Evolutionary conservation across 2,888 invertebrate genomes (phyloP).

Genomic region (Melieria omissa): DNA sequence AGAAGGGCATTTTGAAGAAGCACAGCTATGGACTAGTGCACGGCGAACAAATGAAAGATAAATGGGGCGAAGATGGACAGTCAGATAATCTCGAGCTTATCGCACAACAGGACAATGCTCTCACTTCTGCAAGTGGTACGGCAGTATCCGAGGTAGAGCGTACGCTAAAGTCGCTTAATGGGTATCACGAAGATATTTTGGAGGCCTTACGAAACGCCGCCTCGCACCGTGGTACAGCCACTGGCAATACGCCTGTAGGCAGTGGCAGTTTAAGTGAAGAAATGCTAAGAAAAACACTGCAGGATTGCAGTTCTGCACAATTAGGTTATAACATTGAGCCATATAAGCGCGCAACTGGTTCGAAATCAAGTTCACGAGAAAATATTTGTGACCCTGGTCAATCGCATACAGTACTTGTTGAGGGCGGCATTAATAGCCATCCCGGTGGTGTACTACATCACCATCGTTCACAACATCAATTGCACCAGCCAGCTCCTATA

Average conservation of each 20-base stretch:
- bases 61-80: constrained; percentile 80
- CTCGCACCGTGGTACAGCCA: constrained; percentile 74
- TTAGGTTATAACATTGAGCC: constrained; percentile 69
- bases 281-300: constrained; percentile 75
- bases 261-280: constrained; percentile 78
- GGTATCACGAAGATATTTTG: constrained; percentile 91
- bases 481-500: constrained; percentile 67
- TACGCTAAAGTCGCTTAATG: constrained; percentile 88
- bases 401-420: constrained; percentile 69
- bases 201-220: constrained; percentile 90
- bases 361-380: constrained; percentile 75
- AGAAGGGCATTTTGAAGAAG: constrained; percentile 93
- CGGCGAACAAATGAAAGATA: constrained; percentile 76
- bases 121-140: constrained; percentile 71
- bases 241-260: constrained; percentile 72
- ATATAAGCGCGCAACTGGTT: constrained; percentile 71
- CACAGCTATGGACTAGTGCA: constrained; percentile 81
- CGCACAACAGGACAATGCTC: constrained; percentile 76
- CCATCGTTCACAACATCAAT: constrained; percentile 61
- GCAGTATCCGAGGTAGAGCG: constrained; percentile 84
- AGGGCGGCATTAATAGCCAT: constrained; percentile 50
- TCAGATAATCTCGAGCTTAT: constrained; percentile 77
- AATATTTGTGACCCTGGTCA: constrained; percentile 79
- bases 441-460: constrained; percentile 65
- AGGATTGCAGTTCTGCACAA: constrained; percentile 70